These are phyloP conservation scores for Congeria kusceri DNA, from an alignment of 2,888 invertebrate species.

Conservation along the genomic window DNA sequence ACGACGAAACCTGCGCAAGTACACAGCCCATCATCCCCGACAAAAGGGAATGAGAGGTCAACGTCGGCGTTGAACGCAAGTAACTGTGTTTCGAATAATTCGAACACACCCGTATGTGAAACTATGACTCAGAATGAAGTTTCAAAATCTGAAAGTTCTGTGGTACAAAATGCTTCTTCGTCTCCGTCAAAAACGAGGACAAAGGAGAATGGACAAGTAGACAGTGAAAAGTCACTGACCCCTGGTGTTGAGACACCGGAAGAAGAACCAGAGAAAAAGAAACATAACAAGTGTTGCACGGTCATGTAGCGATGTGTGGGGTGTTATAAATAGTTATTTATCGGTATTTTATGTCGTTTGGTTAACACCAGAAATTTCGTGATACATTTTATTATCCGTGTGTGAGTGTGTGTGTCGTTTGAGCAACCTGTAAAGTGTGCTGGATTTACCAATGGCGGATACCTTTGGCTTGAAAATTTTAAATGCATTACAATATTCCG, in stretches of 20 bases:
- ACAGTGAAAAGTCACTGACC: conserved; percentile 67
- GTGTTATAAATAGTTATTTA: too few species aligned
- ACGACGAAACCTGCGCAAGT: background rate
- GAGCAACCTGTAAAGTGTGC: too few species aligned
- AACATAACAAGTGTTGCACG: conserved; percentile 77
- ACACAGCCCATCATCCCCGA: background rate
- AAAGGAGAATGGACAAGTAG: conserved; percentile 72
- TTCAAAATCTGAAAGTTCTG: conserved; percentile 20
- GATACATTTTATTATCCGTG: too few species aligned
- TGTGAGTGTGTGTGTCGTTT: too few species aligned
- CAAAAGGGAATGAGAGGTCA: background rate
- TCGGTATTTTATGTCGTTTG: too few species aligned
- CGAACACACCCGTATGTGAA: conserved; percentile 29
- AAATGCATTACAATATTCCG: too few species aligned
- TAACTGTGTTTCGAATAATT: background rate
- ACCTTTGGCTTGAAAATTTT: too few species aligned
- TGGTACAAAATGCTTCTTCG: conserved; percentile 36
- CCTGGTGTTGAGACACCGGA: conserved; percentile 65
- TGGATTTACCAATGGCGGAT: too few species aligned
- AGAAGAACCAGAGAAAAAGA: conserved; percentile 74
- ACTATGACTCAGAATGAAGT: conserved; percentile 20
- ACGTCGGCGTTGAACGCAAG: background rate
- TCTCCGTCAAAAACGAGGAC: conserved; percentile 56
- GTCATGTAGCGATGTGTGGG: conserved; percentile 67
- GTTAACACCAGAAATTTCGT: too few species aligned